Conservation (phyloP, 2,888 invertebrate species). For the Sipha maydis region DNA sequence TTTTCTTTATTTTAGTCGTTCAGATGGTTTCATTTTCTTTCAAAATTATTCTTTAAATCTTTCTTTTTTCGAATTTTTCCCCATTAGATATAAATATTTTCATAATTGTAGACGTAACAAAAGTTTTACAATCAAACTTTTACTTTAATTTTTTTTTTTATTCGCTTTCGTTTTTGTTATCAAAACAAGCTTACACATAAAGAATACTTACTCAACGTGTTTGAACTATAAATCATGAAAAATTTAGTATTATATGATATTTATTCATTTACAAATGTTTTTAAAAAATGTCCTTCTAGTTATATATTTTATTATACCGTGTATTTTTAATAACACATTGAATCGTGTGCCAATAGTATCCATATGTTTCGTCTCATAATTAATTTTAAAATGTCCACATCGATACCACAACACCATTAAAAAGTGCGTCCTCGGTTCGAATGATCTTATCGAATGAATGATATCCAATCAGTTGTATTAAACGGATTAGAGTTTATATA, state of each 20-base stretch:
- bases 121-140: conserved; percentile 30
- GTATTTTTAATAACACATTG: not conserved
- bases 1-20: not conserved
- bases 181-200: conserved; percentile 8
- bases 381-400: not conserved
- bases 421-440: not conserved
- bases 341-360: not conserved
- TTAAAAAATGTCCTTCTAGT: too few species aligned
- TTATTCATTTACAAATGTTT: not conserved
- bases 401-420: not conserved
- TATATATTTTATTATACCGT: not conserved
- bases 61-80: not conserved
- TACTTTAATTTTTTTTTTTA: conserved; percentile 12
- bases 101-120: not conserved
- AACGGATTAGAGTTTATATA: not conserved
- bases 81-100: conserved; percentile 6
- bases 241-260: too few species aligned
- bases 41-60: not conserved
- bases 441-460: not conserved
- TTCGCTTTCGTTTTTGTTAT: conserved; percentile 17
- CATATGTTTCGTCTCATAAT: not conserved
- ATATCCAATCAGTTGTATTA: not conserved
- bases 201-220: conserved; percentile 9
- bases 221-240: conserved; percentile 11
- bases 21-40: not conserved